These are phyloP conservation scores for Toxotes jaculatrix DNA, from an alignment of 2,113 vertebrate species.

Conservation along the genomic window DNA sequence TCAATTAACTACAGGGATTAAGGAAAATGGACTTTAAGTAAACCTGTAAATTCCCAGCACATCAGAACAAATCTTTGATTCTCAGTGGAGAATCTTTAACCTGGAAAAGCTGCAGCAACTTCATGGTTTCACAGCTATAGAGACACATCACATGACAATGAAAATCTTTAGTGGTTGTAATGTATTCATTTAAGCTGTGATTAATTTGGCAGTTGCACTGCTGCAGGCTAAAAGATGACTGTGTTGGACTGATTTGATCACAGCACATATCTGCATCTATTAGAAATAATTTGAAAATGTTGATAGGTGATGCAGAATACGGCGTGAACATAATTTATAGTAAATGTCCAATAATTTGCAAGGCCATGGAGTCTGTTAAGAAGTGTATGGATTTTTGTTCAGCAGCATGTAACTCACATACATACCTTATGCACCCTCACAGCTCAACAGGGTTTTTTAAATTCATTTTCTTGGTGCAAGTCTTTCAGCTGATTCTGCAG, in stretches of 20 bases:
- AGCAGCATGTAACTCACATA: conserved; percentile 1
- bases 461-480: not conserved
- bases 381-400: conserved; percentile 8
- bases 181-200: conserved; percentile 2
- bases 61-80: conserved; percentile 5
- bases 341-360: not conserved
- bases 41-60: conserved; percentile 30
- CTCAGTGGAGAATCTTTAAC: not conserved
- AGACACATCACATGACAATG: not conserved
- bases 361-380: not conserved
- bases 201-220: conserved; percentile 5
- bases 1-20: conserved; percentile 49
- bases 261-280: conserved; percentile 1
- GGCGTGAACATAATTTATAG: not conserved
- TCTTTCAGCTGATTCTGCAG: not conserved
- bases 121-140: not conserved
- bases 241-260: conserved; percentile 15
- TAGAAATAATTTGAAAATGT: conserved; percentile 24
- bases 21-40: conserved; percentile 56
- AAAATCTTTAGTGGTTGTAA: not conserved
- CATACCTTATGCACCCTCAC: not conserved
- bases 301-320: conserved; percentile 1
- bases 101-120: not conserved
- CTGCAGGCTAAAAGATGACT: conserved; percentile 7
- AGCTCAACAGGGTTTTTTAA: not conserved